These are phyloP conservation scores for Cataglyphis rosenhaueri DNA, from an alignment of 2,888 invertebrate genomes.

Conservation along the genomic window DNA sequence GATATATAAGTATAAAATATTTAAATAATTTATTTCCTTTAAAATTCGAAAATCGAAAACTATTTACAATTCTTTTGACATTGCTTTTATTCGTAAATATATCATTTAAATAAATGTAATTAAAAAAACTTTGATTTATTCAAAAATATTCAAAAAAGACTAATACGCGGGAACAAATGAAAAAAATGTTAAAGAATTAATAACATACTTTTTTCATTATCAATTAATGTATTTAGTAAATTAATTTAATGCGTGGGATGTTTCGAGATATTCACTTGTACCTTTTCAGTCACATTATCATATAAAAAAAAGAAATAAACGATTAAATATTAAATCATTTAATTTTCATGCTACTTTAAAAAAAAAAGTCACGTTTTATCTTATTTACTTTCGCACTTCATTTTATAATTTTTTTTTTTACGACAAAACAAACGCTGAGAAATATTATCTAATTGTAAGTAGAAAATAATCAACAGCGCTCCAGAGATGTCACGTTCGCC, in stretches of 20 bases:
- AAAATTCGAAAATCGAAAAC: background rate
- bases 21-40: slow-evolving; percentile 6
- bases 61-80: background rate
- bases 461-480: slow-evolving; percentile 10
- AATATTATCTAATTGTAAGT: background rate
- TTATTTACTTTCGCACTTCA: background rate
- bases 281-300: too few relatives aligned
- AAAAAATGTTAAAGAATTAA: too few relatives aligned
- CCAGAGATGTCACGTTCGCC: slow-evolving; percentile 4
- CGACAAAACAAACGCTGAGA: background rate
- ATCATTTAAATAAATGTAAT: too few relatives aligned
- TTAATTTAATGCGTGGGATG: too few relatives aligned
- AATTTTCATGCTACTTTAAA: background rate
- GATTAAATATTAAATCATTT: background rate
- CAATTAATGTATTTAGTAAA: too few relatives aligned
- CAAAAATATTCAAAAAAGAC: too few relatives aligned
- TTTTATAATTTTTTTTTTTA: background rate
- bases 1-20: background rate
- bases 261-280: too few relatives aligned
- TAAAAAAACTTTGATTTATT: too few relatives aligned
- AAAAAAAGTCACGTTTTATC: background rate
- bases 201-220: too few relatives aligned
- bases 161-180: too few relatives aligned
- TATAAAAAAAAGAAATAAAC: too few relatives aligned
- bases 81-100: background rate